phyloP scores from a whole-genome alignment of 64 coral and sea anemone species.

The Montipora efflorescens region DNA sequence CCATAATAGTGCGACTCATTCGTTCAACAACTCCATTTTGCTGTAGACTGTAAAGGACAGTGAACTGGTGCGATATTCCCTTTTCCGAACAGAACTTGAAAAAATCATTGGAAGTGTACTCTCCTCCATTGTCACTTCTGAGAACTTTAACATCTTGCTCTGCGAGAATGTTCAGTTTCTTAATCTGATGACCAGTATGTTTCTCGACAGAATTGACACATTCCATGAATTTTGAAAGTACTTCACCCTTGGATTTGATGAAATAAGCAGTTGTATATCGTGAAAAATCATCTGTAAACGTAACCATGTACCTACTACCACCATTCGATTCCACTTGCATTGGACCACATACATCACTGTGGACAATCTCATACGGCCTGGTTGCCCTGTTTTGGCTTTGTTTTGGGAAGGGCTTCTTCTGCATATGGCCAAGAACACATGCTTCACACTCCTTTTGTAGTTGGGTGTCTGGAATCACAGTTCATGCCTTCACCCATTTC shows the following conservation, averaged over 20 bases:
- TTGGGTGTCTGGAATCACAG: slow-evolving; percentile 42
- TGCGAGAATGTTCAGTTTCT: slow-evolving; percentile 26
- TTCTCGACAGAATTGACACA: slow-evolving; percentile 26
- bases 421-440: slow-evolving; percentile 80
- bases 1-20: slow-evolving; percentile 82
- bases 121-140: slow-evolving; percentile 39
- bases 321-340: no score
- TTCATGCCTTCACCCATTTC: slow-evolving; percentile 82
- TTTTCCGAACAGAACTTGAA: slow-evolving; percentile 67
- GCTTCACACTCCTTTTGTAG: slow-evolving; percentile 62
- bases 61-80: slow-evolving; percentile 81
- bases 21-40: slow-evolving; percentile 88
- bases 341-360: slow-evolving; percentile 58
- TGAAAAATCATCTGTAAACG: background rate
- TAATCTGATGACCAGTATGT: slow-evolving; percentile 58
- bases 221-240: slow-evolving; percentile 41
- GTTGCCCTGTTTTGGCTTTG: slow-evolving; percentile 76
- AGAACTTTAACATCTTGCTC: slow-evolving; percentile 37
- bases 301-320: no score
- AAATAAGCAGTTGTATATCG: slow-evolving; percentile 40
- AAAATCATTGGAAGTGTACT: background rate
- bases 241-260: background rate
- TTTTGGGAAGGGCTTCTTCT: slow-evolving; percentile 74
- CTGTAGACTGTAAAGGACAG: slow-evolving; percentile 84
- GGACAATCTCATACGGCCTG: slow-evolving; percentile 77